These are phyloP conservation scores for Hipparchia semele DNA, from an alignment of 2,888 invertebrate species.

Conservation along the genomic window DNA sequence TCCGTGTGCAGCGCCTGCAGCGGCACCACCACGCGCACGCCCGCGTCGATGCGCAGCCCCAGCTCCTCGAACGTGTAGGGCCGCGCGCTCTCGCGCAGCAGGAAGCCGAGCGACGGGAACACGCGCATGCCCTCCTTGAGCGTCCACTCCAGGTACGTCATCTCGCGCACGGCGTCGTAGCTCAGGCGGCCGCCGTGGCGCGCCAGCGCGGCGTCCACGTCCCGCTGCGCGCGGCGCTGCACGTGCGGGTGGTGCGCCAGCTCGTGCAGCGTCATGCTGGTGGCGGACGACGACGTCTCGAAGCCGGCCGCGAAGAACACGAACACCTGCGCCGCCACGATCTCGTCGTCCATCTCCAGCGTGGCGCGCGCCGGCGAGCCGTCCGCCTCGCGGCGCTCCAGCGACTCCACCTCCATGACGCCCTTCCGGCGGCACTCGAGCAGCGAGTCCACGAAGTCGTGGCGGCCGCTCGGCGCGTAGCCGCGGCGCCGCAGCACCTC, in stretches of 20 bases:
- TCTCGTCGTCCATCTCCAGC: conserved; percentile 39
- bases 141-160: conserved; percentile 63
- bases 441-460: conserved; percentile 48
- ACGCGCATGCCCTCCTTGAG: conserved; percentile 63
- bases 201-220: conserved; percentile 56
- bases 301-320: conserved; percentile 74
- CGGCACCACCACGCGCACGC: conserved; percentile 53
- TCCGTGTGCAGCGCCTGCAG: conserved; percentile 60
- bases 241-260: conserved; percentile 59
- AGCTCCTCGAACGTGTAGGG: conserved; percentile 58
- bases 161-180: conserved; percentile 63
- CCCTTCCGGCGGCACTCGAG: conserved; percentile 45
- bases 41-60: conserved; percentile 54
- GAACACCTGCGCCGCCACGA: conserved; percentile 49
- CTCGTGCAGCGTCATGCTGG: conserved; percentile 64
- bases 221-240: conserved; percentile 56
- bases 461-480: conserved; percentile 56
- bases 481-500: conserved; percentile 57
- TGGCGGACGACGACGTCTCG: conserved; percentile 74
- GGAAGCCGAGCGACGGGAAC: conserved; percentile 63
- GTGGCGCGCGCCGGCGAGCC: conserved; percentile 38
- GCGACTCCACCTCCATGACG: conserved; percentile 45
- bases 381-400: conserved; percentile 42
- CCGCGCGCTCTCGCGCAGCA: conserved; percentile 53
- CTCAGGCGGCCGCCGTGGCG: conserved; percentile 53